These are phyloP conservation scores for Rhodeus uyekii DNA, from an alignment of 2,797 vertebrate species.

Conservation along the genomic window DNA sequence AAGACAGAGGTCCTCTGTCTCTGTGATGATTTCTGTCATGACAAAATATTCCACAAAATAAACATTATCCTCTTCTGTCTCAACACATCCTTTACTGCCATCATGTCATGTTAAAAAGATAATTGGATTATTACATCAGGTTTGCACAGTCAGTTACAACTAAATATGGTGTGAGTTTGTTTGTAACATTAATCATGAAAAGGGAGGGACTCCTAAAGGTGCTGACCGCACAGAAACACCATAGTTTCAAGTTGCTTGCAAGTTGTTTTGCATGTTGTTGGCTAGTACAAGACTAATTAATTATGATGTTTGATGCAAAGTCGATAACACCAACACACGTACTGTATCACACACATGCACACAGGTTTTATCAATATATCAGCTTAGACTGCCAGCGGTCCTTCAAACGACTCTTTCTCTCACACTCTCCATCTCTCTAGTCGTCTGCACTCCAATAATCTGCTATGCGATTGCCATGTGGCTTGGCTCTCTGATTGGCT, in stretches of 20 bases:
- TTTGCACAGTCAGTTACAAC: not conserved
- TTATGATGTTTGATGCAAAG: not conserved
- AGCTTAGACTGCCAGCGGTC: not conserved
- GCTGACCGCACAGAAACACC: constrained; percentile 30
- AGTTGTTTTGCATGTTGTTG: not conserved
- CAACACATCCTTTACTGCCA: not conserved
- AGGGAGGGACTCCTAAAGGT: not conserved
- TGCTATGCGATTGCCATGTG: constrained; percentile 95
- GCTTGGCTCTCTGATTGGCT: constrained; percentile 98
- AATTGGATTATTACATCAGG: not conserved
- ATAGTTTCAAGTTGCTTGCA: too few relatives aligned
- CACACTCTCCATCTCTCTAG: constrained; percentile 66
- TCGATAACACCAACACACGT: constrained; percentile 16
- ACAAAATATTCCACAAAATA: not conserved
- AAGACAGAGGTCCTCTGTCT: not conserved
- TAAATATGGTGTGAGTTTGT: not conserved
- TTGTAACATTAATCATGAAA: not conserved
- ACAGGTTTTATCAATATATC: not conserved
- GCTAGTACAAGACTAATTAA: constrained; percentile 2
- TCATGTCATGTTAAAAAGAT: not conserved
- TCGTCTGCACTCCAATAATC: constrained; percentile 97
- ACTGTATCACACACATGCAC: not conserved
- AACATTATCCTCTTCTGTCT: not conserved
- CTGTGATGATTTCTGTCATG: not conserved
- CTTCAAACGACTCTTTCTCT: constrained; percentile 2